Evolutionary conservation across 2,888 invertebrate species (phyloP).

Genomic region (Hemistola chrysoprasaria): DNA sequence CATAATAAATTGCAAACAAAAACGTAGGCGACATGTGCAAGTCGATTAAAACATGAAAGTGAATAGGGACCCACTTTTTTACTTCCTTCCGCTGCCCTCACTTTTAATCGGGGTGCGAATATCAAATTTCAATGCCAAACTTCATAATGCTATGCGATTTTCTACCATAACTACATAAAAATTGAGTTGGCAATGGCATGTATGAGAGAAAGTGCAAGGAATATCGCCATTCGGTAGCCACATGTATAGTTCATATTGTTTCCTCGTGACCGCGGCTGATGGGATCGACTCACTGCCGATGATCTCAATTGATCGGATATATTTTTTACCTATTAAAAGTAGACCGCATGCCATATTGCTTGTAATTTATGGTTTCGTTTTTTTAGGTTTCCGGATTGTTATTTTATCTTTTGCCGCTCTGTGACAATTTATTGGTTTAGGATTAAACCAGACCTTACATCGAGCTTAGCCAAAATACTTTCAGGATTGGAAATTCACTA

Average conservation of each 20-base stretch:
- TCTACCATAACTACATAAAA: conserved; percentile 8
- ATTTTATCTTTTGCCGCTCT: conserved; percentile 25
- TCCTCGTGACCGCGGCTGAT: conserved; percentile 65
- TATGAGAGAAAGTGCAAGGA: conserved; percentile 38
- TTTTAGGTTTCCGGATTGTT: conserved; percentile 66
- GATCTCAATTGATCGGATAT: conserved; percentile 60
- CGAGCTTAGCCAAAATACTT: no score
- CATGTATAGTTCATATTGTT: conserved; percentile 72
- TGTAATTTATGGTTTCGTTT: conserved; percentile 67
- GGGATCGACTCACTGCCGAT: conserved; percentile 55
- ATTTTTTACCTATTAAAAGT: conserved; percentile 54
- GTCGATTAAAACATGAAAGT: conserved; percentile 72
- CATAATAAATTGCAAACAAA: conserved; percentile 23
- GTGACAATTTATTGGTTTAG: conserved; percentile 17
- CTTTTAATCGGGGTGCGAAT: conserved; percentile 75
- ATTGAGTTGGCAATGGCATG: conserved; percentile 39
- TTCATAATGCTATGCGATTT: conserved; percentile 18
- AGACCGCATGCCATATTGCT: conserved; percentile 58
- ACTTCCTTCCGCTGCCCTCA: conserved; percentile 79
- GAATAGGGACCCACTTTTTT: conserved; percentile 72
- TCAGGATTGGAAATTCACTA: no score
- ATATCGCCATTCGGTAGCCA: conserved; percentile 74
- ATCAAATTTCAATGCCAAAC: conserved; percentile 67
- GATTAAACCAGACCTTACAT: background rate
- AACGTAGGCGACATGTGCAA: conserved; percentile 57